phyloP scores from a whole-genome alignment of 2,888 invertebrate species.

The Cryptus viduatorius region DNA sequence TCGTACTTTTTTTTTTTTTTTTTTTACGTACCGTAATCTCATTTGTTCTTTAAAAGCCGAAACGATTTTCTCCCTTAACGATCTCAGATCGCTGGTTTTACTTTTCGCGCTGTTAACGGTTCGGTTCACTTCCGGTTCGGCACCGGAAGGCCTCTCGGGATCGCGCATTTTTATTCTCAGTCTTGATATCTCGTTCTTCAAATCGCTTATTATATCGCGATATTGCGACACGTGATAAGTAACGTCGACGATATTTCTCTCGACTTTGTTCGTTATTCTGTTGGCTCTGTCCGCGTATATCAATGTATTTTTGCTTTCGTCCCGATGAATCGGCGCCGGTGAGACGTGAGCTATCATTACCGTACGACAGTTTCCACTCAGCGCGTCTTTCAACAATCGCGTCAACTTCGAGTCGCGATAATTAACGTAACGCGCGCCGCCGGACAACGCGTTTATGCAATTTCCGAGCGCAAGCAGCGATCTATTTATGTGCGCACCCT shows the following conservation, averaged over 20 bases:
- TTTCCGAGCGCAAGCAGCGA: slow-evolving; percentile 96
- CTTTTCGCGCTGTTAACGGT: slow-evolving; percentile 28
- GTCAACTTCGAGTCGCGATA: slow-evolving; percentile 98
- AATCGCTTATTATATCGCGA: slow-evolving; percentile 92
- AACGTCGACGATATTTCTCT: slow-evolving; percentile 85
- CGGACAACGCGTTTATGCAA: slow-evolving; percentile 97
- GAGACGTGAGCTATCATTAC: slow-evolving; percentile 99
- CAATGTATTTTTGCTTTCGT: slow-evolving; percentile 97
- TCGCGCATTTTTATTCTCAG: slow-evolving; percentile 93
- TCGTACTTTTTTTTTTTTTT: slow-evolving; percentile 1
- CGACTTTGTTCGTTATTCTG: slow-evolving; percentile 95
- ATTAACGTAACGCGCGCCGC: slow-evolving; percentile 95
- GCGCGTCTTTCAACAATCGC: slow-evolving; percentile 93
- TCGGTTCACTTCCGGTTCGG: slow-evolving; percentile 73
- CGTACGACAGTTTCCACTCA: slow-evolving; percentile 96
- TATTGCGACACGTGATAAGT: slow-evolving; percentile 94
- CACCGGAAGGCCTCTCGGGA: slow-evolving; percentile 86
- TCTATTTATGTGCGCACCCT: slow-evolving; percentile 98
- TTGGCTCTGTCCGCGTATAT: slow-evolving; percentile 97
- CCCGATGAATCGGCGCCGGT: slow-evolving; percentile 92
- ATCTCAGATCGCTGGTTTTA: slow-evolving; percentile 86
- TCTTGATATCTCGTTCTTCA: slow-evolving; percentile 93
- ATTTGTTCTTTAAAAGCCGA: slow-evolving; percentile 97
- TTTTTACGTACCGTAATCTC: slow-evolving; percentile 88
- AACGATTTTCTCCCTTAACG: slow-evolving; percentile 93